phyloP scores from a whole-genome alignment of 2,888 invertebrate genomes.

The Sarcophaga rosellei region DNA sequence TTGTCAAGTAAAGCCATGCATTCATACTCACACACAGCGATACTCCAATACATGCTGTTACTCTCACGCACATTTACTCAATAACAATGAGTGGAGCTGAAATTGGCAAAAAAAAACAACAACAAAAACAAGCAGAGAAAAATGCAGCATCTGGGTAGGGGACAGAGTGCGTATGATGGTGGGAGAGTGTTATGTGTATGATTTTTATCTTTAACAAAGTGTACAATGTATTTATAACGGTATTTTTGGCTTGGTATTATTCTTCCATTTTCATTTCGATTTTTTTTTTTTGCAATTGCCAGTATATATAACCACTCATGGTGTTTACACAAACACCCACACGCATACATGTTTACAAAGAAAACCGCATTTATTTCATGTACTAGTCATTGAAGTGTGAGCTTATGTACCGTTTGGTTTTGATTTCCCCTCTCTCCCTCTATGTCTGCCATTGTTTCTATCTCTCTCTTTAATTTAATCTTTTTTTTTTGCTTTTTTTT shows the following conservation, averaged over 20 bases:
- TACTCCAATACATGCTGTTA: no score
- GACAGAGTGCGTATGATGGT: neutral
- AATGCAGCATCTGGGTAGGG: no score
- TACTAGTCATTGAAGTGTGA: slow-evolving; percentile 15
- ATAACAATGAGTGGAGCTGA: no score
- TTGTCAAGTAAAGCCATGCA: no score
- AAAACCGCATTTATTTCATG: slow-evolving; percentile 5
- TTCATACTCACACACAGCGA: no score
- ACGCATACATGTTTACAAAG: neutral
- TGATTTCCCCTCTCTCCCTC: neutral
- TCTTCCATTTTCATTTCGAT: neutral
- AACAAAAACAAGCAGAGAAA: no score
- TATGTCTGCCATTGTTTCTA: neutral
- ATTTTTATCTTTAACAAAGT: neutral
- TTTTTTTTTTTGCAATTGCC: neutral
- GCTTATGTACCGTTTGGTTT: neutral
- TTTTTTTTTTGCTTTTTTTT: no score
- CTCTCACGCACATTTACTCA: no score
- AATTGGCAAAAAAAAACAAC: no score
- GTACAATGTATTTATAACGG: neutral
- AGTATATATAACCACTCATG: no score
- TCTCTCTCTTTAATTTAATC: neutral
- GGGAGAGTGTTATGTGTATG: neutral
- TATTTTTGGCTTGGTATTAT: neutral
- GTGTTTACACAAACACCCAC: slow-evolving; percentile 4